Percentiles rank a stretch among this genome's conserved stretches.
phyloP scores from a whole-genome alignment of 2,797 vertebrate species.

The Phrynocephalus vlangalii region DNA sequence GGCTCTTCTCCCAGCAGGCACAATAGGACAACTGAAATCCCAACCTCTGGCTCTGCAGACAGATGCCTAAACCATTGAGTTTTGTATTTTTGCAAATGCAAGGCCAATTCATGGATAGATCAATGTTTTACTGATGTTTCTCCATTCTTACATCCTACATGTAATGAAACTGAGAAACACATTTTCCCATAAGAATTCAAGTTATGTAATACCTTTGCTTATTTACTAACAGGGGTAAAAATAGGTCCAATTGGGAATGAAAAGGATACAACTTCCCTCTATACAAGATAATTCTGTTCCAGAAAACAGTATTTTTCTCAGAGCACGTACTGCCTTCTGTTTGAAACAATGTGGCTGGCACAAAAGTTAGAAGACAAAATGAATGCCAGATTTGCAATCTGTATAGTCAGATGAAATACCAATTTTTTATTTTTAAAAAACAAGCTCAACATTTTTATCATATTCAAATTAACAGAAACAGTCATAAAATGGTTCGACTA shows the following conservation, averaged over 20 bases:
- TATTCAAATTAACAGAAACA: background rate
- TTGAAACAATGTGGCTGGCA: background rate
- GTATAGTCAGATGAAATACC: background rate
- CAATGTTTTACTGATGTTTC: background rate
- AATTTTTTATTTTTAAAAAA: background rate
- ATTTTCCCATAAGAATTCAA: background rate
- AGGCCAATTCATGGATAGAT: background rate
- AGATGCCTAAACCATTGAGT: too few relatives aligned
- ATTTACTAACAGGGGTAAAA: background rate
- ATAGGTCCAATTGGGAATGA: background rate
- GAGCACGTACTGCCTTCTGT: background rate
- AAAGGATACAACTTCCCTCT: background rate
- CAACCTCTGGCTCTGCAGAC: too few relatives aligned
- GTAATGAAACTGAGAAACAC: background rate
- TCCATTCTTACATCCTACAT: background rate
- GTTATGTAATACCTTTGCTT: background rate
- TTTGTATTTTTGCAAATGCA: background rate
- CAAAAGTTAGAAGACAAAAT: background rate
- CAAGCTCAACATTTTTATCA: background rate
- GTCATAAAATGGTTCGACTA: background rate
- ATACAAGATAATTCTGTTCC: background rate
- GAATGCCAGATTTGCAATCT: background rate
- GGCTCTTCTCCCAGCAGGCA: too few relatives aligned
- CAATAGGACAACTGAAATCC: too few relatives aligned
- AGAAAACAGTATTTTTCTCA: background rate